These are phyloP conservation scores for Polylopha cassiicola DNA, from an alignment of 2,888 invertebrate species.

Conservation along the genomic window DNA sequence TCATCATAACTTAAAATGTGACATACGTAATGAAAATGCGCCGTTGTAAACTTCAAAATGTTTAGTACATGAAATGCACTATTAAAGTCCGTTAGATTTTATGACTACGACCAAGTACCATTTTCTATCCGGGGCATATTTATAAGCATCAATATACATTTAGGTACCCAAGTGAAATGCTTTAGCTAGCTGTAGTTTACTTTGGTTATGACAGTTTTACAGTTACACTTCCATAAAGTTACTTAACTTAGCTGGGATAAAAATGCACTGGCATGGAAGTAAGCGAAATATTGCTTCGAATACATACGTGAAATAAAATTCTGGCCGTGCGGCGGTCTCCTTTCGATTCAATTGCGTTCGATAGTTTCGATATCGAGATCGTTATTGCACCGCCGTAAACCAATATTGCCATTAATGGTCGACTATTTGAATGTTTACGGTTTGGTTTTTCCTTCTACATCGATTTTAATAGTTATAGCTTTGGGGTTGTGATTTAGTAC, in stretches of 20 bases:
- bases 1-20: too few relatives aligned
- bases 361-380: slow-evolving; percentile 49
- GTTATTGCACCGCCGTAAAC: slow-evolving; percentile 46
- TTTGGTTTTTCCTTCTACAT: slow-evolving; percentile 33
- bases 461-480: slow-evolving; percentile 11
- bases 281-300: slow-evolving; percentile 30
- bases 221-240: slow-evolving; percentile 3
- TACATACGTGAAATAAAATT: slow-evolving; percentile 31
- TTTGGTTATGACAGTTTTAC: slow-evolving; percentile 4
- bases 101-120: too few relatives aligned
- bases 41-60: too few relatives aligned
- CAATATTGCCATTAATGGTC: slow-evolving; percentile 52
- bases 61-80: too few relatives aligned
- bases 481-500: too few relatives aligned
- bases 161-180: too few relatives aligned
- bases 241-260: background rate
- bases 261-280: slow-evolving; percentile 22
- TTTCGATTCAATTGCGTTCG: slow-evolving; percentile 40
- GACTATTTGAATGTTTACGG: slow-evolving; percentile 50
- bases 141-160: too few relatives aligned
- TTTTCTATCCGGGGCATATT: too few relatives aligned
- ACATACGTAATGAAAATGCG: too few relatives aligned
- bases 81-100: too few relatives aligned
- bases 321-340: slow-evolving; percentile 25
- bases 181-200: too few relatives aligned